A percentile compares a stretch with the other conserved stretches of the same genome.
phyloP scores from a whole-genome alignment of 1,140 invertebrate genomes.

The Thereuonema tuberculata region DNA sequence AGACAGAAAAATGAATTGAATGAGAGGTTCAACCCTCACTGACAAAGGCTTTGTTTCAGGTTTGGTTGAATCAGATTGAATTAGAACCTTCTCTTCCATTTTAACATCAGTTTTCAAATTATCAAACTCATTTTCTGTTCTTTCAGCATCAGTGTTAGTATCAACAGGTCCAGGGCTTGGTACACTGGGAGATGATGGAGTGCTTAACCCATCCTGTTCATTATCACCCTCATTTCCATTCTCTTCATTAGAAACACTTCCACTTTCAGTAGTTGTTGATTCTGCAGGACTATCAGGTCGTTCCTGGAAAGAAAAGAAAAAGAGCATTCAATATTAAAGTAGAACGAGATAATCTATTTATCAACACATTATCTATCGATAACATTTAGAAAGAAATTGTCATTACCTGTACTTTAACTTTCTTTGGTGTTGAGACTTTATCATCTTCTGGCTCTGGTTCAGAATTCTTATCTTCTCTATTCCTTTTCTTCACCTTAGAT shows the following conservation, averaged over 20 bases:
- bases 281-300: conserved; percentile 27
- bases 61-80: neutral
- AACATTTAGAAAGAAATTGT: neutral
- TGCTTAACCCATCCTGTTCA: conserved; percentile 16
- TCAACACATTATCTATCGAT: neutral
- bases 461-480: conserved; percentile 20
- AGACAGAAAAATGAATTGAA: neutral
- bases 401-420: conserved; percentile 39
- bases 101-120: neutral
- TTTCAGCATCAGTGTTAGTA: neutral
- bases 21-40: neutral
- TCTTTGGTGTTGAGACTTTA: conserved; percentile 38
- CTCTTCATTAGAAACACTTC: conserved; percentile 30
- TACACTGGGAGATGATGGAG: conserved; percentile 8
- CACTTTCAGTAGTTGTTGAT: conserved; percentile 28
- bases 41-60: conserved; percentile 5
- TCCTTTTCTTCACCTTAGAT: conserved; percentile 56
- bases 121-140: neutral
- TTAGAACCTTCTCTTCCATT: too few species aligned
- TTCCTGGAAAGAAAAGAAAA: too few species aligned
- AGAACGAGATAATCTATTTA: neutral
- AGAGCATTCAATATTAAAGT: neutral
- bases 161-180: conserved; percentile 6
- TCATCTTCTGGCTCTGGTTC: conserved; percentile 47
- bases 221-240: conserved; percentile 28